Conservation (phyloP, 2,888 invertebrate genomes). For the Lochmaea crataegi region DNA sequence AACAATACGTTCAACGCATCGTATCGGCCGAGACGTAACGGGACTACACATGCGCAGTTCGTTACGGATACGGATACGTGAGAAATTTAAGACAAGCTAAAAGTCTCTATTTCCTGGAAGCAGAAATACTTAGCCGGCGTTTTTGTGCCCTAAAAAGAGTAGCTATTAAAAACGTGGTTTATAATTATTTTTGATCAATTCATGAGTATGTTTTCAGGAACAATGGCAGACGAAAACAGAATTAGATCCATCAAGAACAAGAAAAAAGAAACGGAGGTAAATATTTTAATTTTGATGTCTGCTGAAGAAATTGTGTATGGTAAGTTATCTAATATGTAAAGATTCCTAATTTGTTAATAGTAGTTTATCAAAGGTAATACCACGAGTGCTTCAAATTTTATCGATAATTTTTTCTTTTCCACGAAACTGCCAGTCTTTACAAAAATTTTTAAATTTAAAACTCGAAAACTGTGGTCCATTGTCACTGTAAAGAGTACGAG, state of each 20-base stretch:
- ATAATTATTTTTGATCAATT: conserved; percentile 1
- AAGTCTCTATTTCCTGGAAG: neutral
- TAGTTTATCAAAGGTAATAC: too few relatives aligned
- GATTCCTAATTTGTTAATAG: conserved; percentile 13
- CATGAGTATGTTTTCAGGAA: conserved; percentile 23
- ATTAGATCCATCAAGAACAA: conserved; percentile 82
- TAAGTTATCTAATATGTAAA: conserved; percentile 52
- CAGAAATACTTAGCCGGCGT: conserved; percentile 14
- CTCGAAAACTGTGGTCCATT: too few relatives aligned
- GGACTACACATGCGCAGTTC: too few relatives aligned
- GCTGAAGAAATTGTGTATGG: conserved; percentile 80
- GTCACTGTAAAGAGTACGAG: too few relatives aligned
- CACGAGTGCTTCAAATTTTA: too few relatives aligned
- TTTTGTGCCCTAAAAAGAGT: conserved; percentile 25
- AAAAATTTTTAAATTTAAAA: too few relatives aligned
- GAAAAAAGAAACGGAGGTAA: conserved; percentile 80
- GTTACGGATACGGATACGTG: too few relatives aligned
- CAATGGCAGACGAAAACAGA: conserved; percentile 76
- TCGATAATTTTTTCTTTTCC: too few relatives aligned
- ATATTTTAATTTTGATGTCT: conserved; percentile 64
- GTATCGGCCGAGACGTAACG: too few relatives aligned
- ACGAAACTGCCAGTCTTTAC: too few relatives aligned
- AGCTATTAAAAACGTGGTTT: conserved; percentile 30
- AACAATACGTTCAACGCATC: too few relatives aligned
- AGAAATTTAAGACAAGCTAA: too few relatives aligned